Evolutionary conservation across 2,888 invertebrate species (phyloP).

Genomic region (Drosophila nr. perissopoda): DNA sequence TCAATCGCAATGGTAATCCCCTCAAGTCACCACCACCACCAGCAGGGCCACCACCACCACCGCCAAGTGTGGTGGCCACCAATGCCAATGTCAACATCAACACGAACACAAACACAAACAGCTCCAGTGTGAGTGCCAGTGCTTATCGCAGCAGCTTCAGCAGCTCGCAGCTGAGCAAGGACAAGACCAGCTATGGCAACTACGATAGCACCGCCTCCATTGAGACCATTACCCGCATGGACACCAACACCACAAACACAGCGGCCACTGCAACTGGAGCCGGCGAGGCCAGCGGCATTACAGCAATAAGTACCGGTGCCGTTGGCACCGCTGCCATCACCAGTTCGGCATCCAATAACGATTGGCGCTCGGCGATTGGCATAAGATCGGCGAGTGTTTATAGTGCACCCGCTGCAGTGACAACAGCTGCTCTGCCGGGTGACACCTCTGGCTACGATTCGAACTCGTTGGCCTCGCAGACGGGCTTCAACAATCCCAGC

Average conservation of each 20-base stretch:
- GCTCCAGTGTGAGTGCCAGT: constrained; percentile 56
- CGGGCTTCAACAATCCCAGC: constrained; percentile 75
- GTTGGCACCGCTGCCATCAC: constrained; percentile 54
- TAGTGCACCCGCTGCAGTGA: constrained; percentile 82
- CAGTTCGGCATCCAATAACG: constrained; percentile 64
- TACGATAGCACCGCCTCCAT: constrained; percentile 81
- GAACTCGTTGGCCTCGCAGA: constrained; percentile 80
- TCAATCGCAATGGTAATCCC: constrained; percentile 79
- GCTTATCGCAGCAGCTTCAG: constrained; percentile 78
- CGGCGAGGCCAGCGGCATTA: constrained; percentile 62
- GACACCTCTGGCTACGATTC: constrained; percentile 80
- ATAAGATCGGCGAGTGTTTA: constrained; percentile 82
- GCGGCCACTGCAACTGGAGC: constrained; percentile 65
- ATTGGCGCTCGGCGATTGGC: constrained; percentile 75
- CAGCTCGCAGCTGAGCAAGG: constrained; percentile 62
- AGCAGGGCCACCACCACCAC: constrained; percentile 80
- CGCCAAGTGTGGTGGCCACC: constrained; percentile 57
- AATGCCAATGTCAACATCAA: constrained; percentile 54
- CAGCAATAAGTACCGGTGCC: constrained; percentile 65
- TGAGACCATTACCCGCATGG: constrained; percentile 82
- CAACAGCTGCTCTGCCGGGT: constrained; percentile 70
- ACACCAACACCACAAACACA: constrained; percentile 78
- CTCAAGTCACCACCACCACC: constrained; percentile 81
- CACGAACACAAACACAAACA: constrained; percentile 41
- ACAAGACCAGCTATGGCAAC: constrained; percentile 75